Percentiles rank a stretch among this genome's conserved stretches.
Evolutionary conservation across 2,888 invertebrate genomes (phyloP).

Genomic region (Cepaea hortensis): DNA sequence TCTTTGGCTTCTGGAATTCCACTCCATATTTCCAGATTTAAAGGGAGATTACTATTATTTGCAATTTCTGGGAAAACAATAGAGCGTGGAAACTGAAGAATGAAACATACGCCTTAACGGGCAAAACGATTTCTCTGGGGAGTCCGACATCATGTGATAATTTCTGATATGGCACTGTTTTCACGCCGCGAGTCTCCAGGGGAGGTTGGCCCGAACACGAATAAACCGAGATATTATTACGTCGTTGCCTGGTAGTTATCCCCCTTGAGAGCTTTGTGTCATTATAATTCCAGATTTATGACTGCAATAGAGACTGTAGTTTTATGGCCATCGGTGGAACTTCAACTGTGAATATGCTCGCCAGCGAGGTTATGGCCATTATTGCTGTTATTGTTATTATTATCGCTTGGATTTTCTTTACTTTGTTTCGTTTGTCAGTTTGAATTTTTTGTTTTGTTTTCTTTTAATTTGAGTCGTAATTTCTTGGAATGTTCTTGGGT

Average conservation of each 20-base stretch:
- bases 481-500: too few species aligned
- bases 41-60: slow-evolving; percentile 36
- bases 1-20: neutral
- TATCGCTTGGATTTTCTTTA: neutral
- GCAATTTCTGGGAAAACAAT: slow-evolving; percentile 27
- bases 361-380: neutral
- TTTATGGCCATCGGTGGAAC: slow-evolving; percentile 18
- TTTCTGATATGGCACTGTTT: slow-evolving; percentile 34
- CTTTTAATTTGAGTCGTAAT: too few species aligned
- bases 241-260: slow-evolving; percentile 31
- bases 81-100: slow-evolving; percentile 6
- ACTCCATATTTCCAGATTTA: slow-evolving; percentile 11
- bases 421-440: too few species aligned
- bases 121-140: neutral
- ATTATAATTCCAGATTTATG: slow-evolving; percentile 42
- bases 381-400: neutral
- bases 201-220: slow-evolving; percentile 13
- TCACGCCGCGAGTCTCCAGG: slow-evolving; percentile 18
- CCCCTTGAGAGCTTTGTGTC: slow-evolving; percentile 27
- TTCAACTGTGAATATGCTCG: slow-evolving; percentile 5
- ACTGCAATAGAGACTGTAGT: neutral
- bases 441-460: too few species aligned
- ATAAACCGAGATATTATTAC: slow-evolving; percentile 44
- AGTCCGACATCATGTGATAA: slow-evolving; percentile 31
- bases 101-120: slow-evolving; percentile 32